Evolutionary conservation across 2,888 invertebrate genomes (phyloP).

Genomic region (Tanypteryx hageni): DNA sequence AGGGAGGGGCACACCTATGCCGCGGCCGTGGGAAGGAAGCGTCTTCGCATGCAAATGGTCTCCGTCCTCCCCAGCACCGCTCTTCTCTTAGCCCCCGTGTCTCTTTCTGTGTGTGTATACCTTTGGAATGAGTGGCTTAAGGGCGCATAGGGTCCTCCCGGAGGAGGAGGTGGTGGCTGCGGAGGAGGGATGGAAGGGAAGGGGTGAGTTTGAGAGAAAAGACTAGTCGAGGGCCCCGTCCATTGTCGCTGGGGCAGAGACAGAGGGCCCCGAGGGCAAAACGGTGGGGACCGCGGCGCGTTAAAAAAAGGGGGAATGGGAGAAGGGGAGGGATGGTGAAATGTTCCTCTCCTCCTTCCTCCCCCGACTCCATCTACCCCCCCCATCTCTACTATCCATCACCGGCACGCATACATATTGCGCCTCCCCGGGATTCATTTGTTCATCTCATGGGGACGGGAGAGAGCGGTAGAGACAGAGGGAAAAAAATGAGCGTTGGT

Average conservation of each 20-base stretch:
- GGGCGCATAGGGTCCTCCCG: conserved; percentile 30
- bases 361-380: neutral
- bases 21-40: conserved; percentile 53
- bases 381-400: conserved; percentile 38
- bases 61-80: too few species aligned
- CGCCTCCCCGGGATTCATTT: conserved; percentile 8
- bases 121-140: conserved; percentile 63
- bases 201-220: conserved; percentile 26
- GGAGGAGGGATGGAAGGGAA: neutral
- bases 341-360: conserved; percentile 4
- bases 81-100: conserved; percentile 54
- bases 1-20: conserved; percentile 16
- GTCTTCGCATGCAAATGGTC: conserved; percentile 62
- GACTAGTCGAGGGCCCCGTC: conserved; percentile 40
- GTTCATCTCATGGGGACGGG: conserved; percentile 14
- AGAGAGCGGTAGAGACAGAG: neutral
- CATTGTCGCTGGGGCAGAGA: conserved; percentile 52
- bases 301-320: conserved; percentile 8
- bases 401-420: conserved; percentile 29
- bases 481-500: conserved; percentile 29
- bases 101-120: conserved; percentile 56
- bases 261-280: conserved; percentile 56
- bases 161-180: neutral
- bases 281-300: conserved; percentile 54
- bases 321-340: neutral